phyloP scores from a whole-genome alignment of 2,113 vertebrate genomes.

The human region GRCh38 chr5:122683001-122683500 shows the following conservation, averaged over 20 bases:
- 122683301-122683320: conserved; percentile 26
- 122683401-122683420: neutral
- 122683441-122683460: neutral
- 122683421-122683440: neutral
- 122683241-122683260: neutral
- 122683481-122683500: conserved; percentile 53
- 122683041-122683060: too few relatives aligned
- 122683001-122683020: too few relatives aligned
- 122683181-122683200: too few relatives aligned
- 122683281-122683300: conserved; percentile 6
- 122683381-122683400: neutral
- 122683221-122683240: too few relatives aligned
- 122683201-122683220: too few relatives aligned
- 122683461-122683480: conserved; percentile 3
- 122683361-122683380: conserved; percentile 27
- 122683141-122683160: too few relatives aligned
- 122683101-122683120: too few relatives aligned
- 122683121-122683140: too few relatives aligned
- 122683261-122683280: conserved; percentile 10
- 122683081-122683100: too few relatives aligned
- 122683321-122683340: conserved; percentile 6
- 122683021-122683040: too few relatives aligned
- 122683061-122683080: too few relatives aligned
- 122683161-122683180: too few relatives aligned
- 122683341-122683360: conserved; percentile 1